phyloP scores from a whole-genome alignment of 2,888 invertebrate genomes.

The Archaeoteleia sp. region DNA sequence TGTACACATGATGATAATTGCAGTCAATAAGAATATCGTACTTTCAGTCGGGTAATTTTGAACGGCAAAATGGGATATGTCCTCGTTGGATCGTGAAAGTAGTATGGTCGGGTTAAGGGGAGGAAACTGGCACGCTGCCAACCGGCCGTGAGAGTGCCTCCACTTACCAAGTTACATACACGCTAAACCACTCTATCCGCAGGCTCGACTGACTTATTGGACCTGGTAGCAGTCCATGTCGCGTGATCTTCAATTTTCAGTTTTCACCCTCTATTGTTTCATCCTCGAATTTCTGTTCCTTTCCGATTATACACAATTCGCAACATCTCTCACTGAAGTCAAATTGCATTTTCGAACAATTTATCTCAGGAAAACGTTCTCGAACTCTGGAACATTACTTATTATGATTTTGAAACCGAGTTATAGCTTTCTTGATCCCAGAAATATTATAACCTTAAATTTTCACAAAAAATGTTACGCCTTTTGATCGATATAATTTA shows the following conservation, averaged over 20 bases:
- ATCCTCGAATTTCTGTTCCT: slow-evolving; percentile 7
- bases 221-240: slow-evolving; percentile 41
- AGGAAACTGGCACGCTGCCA: slow-evolving; percentile 63
- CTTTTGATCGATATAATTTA: too few relatives aligned
- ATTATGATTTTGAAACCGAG: too few relatives aligned
- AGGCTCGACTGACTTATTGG: slow-evolving; percentile 60
- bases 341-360: slow-evolving; percentile 13
- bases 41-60: slow-evolving; percentile 58
- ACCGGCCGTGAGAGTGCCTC: slow-evolving; percentile 65
- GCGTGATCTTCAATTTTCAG: slow-evolving; percentile 41
- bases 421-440: too few relatives aligned
- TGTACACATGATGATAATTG: slow-evolving; percentile 52
- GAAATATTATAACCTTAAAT: too few relatives aligned
- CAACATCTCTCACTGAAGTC: too few relatives aligned
- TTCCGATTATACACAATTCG: not conserved
- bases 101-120: slow-evolving; percentile 53
- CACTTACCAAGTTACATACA: slow-evolving; percentile 69
- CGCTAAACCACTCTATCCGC: slow-evolving; percentile 59
- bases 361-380: slow-evolving; percentile 1
- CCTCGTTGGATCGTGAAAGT: slow-evolving; percentile 42
- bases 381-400: too few relatives aligned
- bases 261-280: slow-evolving; percentile 18
- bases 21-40: slow-evolving; percentile 59
- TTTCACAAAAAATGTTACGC: too few relatives aligned
- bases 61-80: slow-evolving; percentile 53